Evolutionary conservation across 2,113 vertebrate species (phyloP).

Genomic region (Mus musculus): DNA sequence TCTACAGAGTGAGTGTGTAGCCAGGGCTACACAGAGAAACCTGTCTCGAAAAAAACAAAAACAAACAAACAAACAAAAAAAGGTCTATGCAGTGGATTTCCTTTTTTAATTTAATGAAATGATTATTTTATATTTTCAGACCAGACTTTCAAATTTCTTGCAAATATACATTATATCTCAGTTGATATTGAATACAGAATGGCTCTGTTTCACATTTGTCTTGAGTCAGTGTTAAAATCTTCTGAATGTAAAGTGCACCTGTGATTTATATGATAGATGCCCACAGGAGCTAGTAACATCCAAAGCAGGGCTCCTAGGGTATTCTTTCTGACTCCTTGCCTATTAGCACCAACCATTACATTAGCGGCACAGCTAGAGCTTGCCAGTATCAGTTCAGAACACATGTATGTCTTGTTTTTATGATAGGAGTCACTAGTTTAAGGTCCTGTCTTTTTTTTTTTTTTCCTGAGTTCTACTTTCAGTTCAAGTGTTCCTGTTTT

Average conservation of each 20-base stretch:
- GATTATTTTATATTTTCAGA: not conserved
- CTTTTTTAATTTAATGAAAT: not conserved
- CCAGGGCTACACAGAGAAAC: too few relatives aligned
- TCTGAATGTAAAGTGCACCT: not conserved
- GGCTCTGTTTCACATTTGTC: not conserved
- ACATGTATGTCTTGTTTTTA: not conserved
- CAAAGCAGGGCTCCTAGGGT: not conserved
- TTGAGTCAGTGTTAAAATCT: not conserved
- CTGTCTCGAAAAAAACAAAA: too few relatives aligned
- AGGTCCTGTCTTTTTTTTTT: not conserved
- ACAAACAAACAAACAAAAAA: too few relatives aligned
- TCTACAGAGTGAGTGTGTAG: too few relatives aligned
- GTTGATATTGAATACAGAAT: not conserved
- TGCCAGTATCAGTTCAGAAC: not conserved
- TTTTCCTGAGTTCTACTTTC: not conserved
- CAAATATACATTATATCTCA: not conserved
- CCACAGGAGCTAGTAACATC: too few relatives aligned
- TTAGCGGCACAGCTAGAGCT: not conserved
- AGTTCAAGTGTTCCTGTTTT: not conserved
- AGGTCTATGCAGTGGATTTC: not conserved
- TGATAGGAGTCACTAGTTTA: not conserved
- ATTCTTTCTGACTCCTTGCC: fast-evolving
- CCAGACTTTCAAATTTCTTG: not conserved
- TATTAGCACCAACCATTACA: not conserved
- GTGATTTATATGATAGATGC: not conserved